Evolutionary conservation across 2,797 vertebrate species (phyloP).

Genomic region (Lepilemur septentrionalis): DNA sequence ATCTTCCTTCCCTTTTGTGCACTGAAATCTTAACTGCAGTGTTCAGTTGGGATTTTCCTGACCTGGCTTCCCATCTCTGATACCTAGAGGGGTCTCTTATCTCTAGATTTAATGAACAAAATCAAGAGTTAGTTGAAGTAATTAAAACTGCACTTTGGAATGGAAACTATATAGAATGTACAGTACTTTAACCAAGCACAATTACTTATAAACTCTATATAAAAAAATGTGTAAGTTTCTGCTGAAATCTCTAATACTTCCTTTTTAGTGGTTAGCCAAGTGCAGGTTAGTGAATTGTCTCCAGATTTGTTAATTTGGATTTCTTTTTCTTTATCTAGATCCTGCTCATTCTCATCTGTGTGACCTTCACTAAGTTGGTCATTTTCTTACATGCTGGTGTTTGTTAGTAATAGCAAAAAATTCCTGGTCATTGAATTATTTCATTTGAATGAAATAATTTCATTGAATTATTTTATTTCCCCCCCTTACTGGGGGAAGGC

Average conservation of each 20-base stretch:
- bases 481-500: background rate
- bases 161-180: background rate
- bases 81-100: background rate
- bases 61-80: background rate
- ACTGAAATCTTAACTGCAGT: background rate
- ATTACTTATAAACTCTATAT: constrained; percentile 3
- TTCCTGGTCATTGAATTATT: background rate
- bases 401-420: background rate
- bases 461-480: background rate
- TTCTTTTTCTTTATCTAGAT: background rate
- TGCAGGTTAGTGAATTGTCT: background rate
- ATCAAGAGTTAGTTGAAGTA: background rate
- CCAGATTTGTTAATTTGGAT: background rate
- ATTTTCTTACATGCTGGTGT: background rate
- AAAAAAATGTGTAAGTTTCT: background rate
- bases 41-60: background rate
- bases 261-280: background rate
- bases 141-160: background rate
- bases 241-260: background rate
- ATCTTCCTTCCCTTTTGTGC: background rate
- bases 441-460: no score
- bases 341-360: background rate
- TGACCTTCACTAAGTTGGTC: background rate
- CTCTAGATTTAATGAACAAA: background rate
- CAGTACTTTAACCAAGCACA: background rate